Base-by-base conservation (phyloP, 2,888 invertebrate genomes). In the Sinodicranocentrus sp. region DNA sequence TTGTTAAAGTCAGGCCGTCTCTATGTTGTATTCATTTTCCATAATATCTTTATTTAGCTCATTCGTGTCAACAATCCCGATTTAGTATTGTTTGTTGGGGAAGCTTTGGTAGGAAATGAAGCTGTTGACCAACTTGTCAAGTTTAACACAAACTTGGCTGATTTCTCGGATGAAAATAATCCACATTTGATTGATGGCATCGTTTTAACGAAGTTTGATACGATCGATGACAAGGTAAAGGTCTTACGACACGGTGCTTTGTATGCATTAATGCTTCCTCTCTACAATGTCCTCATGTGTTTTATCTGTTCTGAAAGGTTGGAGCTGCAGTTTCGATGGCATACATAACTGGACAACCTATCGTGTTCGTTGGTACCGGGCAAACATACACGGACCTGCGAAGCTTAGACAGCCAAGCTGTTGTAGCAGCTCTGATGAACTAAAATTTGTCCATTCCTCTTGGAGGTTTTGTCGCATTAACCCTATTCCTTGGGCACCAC, bases 281-380 rank as follows among this genome's bases (percentile, higher is more conserved):
- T n/a, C n/a, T n/a, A n/a, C n/a, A n/a, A n/a, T n/a, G n/a, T n/a
- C n/a, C n/a, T n/a, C n/a, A n/a, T n/a, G n/a, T n/a, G n/a, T n/a
- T n/a, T n/a, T n/a, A n/a, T 26, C 21, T 10, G n/a, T n/a, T n/a
- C n/a, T n/a, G n/a, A 39, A 88, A 93, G 92, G 96, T 99, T 25
- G 99, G 99, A 10, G 99, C 99, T 54, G 99, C 99, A 19, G 98
- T 99, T 89, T 99, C 99, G 17, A 99, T 99, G 99, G 98, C 99
- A 0, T 99, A 99, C 91, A 98, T 99, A 86, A 99, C 99, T 0
- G 99, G 99, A 0, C 99, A 99, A 91, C 99, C 99, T 0, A 99
- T 99, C 73, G 97, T 98, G 59, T 98, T 98, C 91, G 99, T 99
- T 17, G 99, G 99, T 48, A 99, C 98, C 1, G 99, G 99, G 1